Evolutionary conservation across 2,113 vertebrate genomes (phyloP).

Genomic region (Procavia capensis): DNA sequence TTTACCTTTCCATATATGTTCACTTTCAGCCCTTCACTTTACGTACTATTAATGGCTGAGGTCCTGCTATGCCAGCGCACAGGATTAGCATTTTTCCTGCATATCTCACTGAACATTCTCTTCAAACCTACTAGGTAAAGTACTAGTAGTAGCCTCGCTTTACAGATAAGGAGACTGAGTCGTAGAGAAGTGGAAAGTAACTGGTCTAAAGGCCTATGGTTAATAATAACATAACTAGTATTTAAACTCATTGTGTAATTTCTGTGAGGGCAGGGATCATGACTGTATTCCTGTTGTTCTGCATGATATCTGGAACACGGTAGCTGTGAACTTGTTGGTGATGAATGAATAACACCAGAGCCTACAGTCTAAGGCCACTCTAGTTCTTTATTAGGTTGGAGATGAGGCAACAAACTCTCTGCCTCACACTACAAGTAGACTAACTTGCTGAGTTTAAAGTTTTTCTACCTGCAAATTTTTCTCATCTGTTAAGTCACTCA

Average conservation of each 20-base stretch:
- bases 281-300: not conserved
- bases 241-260: not conserved
- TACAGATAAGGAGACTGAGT: not conserved
- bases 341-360: not conserved
- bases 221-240: not conserved
- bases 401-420: not conserved
- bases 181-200: not conserved
- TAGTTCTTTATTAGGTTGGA: not conserved
- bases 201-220: not conserved
- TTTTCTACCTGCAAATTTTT: conserved; percentile 17
- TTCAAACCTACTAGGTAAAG: not conserved
- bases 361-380: not conserved
- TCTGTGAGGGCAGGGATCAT: not conserved
- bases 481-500: not conserved
- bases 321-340: not conserved
- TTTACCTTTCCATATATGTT: not conserved
- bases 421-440: not conserved
- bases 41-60: not conserved
- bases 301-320: not conserved
- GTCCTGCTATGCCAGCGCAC: not conserved
- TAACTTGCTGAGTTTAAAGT: not conserved
- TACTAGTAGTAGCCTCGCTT: not conserved
- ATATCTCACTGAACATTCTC: not conserved
- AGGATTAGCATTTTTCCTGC: not conserved
- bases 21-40: not conserved